These are phyloP conservation scores for Fulmarus glacialis DNA, from an alignment of 2,113 vertebrate species.

Conservation along the genomic window DNA sequence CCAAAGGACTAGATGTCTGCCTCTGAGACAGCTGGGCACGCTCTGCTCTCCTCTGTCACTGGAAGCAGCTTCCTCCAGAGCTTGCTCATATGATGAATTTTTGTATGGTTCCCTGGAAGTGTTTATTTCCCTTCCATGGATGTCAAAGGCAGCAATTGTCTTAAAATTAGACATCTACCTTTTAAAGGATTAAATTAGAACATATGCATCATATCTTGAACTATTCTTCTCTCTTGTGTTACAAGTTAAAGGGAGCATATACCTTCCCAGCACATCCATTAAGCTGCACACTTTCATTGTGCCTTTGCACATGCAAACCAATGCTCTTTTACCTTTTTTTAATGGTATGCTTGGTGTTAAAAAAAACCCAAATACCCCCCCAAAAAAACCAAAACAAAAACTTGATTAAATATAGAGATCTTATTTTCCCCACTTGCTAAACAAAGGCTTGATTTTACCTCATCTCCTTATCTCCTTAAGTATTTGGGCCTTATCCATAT, in stretches of 20 bases:
- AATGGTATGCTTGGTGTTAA: not conserved
- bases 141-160: not conserved
- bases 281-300: not conserved
- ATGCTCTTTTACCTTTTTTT: not conserved
- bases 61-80: not conserved
- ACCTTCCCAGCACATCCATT: not conserved
- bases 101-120: not conserved
- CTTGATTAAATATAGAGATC: not conserved
- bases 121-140: not conserved
- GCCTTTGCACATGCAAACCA: accelerated
- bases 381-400: not conserved
- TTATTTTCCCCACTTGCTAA: not conserved
- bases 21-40: not conserved
- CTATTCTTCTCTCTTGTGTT: not conserved
- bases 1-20: not conserved
- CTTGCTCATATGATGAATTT: not conserved
- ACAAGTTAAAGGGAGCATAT: not conserved
- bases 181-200: not conserved
- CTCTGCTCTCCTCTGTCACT: not conserved
- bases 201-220: not conserved
- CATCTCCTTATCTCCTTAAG: not conserved
- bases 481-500: not conserved
- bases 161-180: not conserved
- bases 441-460: not conserved
- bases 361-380: accelerated